Percentiles rank a stretch among this genome's conserved stretches.
Conservation (phyloP, 53 echinoderm and acorn worm species). For the Temnopleurus reevesii region DNA sequence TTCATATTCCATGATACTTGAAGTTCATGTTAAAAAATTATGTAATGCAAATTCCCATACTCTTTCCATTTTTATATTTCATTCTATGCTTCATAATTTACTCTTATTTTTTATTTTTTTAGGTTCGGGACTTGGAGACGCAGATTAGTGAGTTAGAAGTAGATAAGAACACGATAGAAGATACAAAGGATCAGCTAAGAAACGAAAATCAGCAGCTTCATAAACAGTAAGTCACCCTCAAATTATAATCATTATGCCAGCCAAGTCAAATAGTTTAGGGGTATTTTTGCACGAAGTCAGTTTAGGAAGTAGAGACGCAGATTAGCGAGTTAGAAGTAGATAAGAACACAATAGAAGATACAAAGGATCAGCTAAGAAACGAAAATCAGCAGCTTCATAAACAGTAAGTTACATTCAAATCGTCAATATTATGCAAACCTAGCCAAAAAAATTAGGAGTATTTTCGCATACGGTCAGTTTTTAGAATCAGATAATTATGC, state of each 20-base stretch:
- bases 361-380: constrained; percentile 65
- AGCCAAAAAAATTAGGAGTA: too few species aligned
- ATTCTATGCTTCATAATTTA: too few species aligned
- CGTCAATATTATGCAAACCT: too few species aligned
- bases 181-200: constrained; percentile 64
- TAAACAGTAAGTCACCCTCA: constrained; percentile 66
- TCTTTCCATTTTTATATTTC: background rate
- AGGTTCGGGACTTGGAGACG: constrained; percentile 87
- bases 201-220: constrained; percentile 72
- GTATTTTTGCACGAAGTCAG: too few species aligned
- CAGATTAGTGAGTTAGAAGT: constrained; percentile 81
- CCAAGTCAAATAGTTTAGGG: too few species aligned
- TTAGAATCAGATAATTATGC: too few species aligned
- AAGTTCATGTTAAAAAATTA: background rate
- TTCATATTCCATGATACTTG: background rate
- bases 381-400: constrained; percentile 71
- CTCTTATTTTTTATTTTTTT: background rate
- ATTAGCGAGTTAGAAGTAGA: constrained; percentile 79
- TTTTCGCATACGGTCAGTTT: too few species aligned
- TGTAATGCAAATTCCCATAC: background rate
- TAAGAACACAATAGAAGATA: constrained; percentile 66
- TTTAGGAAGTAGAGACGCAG: constrained; percentile 83
- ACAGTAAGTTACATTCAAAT: too few species aligned
- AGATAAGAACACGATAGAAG: constrained; percentile 71
- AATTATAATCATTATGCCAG: too few species aligned